phyloP scores from a whole-genome alignment of 2,113 vertebrate genomes.

The Leiothrix lutea region DNA sequence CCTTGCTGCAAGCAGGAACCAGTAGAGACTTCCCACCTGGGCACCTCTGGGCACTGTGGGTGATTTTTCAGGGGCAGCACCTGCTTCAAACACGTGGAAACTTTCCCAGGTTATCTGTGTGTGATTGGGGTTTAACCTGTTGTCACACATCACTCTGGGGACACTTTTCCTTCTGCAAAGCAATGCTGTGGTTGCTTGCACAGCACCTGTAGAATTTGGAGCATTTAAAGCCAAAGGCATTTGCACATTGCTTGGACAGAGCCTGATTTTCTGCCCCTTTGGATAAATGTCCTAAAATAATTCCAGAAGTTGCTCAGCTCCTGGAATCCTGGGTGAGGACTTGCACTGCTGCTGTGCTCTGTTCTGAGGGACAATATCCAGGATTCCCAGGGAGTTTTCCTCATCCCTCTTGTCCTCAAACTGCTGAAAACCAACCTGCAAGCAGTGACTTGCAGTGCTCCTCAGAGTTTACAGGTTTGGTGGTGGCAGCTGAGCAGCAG shows the following conservation, averaged over 20 bases:
- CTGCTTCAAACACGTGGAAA: not conserved
- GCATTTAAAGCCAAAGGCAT: not conserved
- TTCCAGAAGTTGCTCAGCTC: not conserved
- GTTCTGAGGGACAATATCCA: not conserved
- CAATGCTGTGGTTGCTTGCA: not conserved
- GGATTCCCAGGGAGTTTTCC: not conserved
- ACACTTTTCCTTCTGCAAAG: not conserved
- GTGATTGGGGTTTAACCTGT: not conserved
- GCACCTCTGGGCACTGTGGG: not conserved
- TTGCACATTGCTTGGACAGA: not conserved
- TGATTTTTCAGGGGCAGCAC: not conserved
- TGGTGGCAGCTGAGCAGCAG: not conserved
- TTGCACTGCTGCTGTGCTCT: not conserved
- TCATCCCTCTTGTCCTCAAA: not conserved
- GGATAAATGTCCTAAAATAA: not conserved
- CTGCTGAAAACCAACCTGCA: not conserved
- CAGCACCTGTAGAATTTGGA: not conserved
- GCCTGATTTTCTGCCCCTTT: not conserved
- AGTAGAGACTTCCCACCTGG: not conserved
- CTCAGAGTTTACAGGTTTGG: not conserved
- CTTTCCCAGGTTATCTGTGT: not conserved
- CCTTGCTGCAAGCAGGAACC: not conserved
- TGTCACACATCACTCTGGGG: not conserved
- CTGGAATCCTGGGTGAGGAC: not conserved
- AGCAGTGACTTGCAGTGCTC: fast-evolving